These are phyloP conservation scores for Pagetopsis macropterus DNA, from an alignment of 2,797 vertebrate genomes.

Conservation along the genomic window DNA sequence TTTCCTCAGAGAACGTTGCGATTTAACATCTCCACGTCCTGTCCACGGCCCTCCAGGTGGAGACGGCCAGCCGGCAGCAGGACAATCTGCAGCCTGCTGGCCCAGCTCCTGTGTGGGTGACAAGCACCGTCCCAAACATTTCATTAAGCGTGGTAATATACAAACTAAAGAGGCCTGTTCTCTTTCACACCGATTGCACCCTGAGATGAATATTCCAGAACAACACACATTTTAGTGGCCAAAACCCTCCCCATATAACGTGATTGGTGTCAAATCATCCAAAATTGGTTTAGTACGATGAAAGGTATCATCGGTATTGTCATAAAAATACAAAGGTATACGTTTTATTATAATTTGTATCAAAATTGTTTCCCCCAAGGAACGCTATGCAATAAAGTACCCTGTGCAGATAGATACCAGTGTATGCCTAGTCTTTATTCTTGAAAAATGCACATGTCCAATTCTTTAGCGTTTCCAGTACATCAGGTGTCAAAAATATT, in stretches of 20 bases:
- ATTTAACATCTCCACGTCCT: constrained; percentile 55
- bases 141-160: constrained; percentile 67
- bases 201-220: constrained; percentile 86
- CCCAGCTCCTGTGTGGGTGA: constrained; percentile 51
- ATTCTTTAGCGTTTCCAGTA: constrained; percentile 84
- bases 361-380: constrained; percentile 81
- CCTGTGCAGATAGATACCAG: constrained; percentile 87
- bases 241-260: constrained; percentile 66
- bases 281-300: constrained; percentile 77
- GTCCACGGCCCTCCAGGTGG: constrained; percentile 39
- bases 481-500: constrained; percentile 85
- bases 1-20: constrained; percentile 60
- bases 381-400: constrained; percentile 86
- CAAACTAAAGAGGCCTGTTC: constrained; percentile 76
- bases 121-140: constrained; percentile 68
- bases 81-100: constrained; percentile 70
- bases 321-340: constrained; percentile 89
- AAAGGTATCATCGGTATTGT: constrained; percentile 75
- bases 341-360: constrained; percentile 79
- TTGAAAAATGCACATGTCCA: constrained; percentile 79
- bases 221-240: constrained; percentile 78
- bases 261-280: constrained; percentile 79
- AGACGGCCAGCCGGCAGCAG: constrained; percentile 59
- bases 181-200: constrained; percentile 83
- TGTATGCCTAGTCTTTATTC: constrained; percentile 80